Base-by-base conservation (phyloP, 1,140 invertebrate species). In the Acyrthosiphon pisum region DNA sequence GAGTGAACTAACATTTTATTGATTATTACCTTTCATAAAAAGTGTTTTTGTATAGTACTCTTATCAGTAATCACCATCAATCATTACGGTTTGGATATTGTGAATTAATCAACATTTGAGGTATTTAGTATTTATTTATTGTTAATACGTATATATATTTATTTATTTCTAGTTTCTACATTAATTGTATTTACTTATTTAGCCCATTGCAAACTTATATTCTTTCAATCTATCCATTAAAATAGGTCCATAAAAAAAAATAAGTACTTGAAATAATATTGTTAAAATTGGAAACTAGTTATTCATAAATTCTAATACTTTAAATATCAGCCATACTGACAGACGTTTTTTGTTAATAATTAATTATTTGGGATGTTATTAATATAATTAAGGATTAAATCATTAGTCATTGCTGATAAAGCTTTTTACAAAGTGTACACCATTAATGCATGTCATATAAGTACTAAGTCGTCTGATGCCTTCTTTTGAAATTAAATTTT, bases 61-160 rank as follows among this genome's bases (percentile, higher is more conserved):
- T 91, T 91, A 91, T 91, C 90, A 91, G 90, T 91, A 81, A 81
- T 48, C 60, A 48, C 30, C 56, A 53, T 91, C 60, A 76, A 53
- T 81, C 60, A 91, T 91, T 41, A 20, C 22, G 23, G 35, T 60
- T 81, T 76, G 90, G 60, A 91, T 35, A 81, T 76, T 91, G 35
- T 30, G 88, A 37, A 90, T 35, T 50, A 88, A 88, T 50, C 46
- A 88, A 26, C 37, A 90, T 90, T 56, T 90, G 4, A 90, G 88
- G 88, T 90, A 90, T 60, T 60, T 60, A n/a, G 30, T 68, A 90
- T 68, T 60, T 90, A 87, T 86, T 86, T 44, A 48, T 48, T 48
- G 48, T 48, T 87, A 46, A 9, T 83, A 50, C 8, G 48, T 50
- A 46, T 46, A 86, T 41, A 46, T 86, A 86, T 86, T 86, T 86